phyloP scores from a whole-genome alignment of 2,797 vertebrate genomes.

The Eurystomus glaucurus region DNA sequence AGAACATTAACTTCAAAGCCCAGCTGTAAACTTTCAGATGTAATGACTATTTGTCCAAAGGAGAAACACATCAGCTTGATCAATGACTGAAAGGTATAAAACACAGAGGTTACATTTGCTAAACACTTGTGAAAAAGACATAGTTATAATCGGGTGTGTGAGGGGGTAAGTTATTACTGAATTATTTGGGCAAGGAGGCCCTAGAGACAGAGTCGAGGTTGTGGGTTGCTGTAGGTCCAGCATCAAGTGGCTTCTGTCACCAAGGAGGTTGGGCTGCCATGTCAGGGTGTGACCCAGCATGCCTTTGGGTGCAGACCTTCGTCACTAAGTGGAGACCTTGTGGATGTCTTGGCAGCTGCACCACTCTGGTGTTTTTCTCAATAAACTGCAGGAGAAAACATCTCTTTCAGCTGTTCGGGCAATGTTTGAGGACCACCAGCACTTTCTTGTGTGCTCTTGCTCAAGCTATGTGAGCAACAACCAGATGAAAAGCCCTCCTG shows the following conservation, averaged over 20 bases:
- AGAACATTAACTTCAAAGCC: constrained; percentile 74
- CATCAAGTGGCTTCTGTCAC: background rate
- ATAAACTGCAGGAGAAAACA: background rate
- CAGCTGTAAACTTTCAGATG: constrained; percentile 63
- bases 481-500: accelerated
- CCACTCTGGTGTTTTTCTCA: background rate
- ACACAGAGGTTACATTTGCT: constrained; percentile 67
- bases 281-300: accelerated
- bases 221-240: background rate
- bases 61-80: constrained; percentile 56
- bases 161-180: background rate
- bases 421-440: background rate
- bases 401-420: background rate
- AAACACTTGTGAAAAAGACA: constrained; percentile 29
- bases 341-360: background rate
- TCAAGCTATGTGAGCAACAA: background rate
- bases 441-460: background rate
- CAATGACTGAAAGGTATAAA: constrained; percentile 48
- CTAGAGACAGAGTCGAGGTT: background rate
- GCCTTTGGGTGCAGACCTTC: background rate
- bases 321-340: accelerated
- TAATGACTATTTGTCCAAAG: constrained; percentile 70
- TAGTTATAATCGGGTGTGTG: background rate
- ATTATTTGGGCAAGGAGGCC: background rate
- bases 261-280: background rate